Percentiles rank a stretch among this genome's conserved stretches.
These are phyloP conservation scores for Zoanthus sansibaricus DNA, from an alignment of 92 coral and sea anemone species.

Conservation along the genomic window DNA sequence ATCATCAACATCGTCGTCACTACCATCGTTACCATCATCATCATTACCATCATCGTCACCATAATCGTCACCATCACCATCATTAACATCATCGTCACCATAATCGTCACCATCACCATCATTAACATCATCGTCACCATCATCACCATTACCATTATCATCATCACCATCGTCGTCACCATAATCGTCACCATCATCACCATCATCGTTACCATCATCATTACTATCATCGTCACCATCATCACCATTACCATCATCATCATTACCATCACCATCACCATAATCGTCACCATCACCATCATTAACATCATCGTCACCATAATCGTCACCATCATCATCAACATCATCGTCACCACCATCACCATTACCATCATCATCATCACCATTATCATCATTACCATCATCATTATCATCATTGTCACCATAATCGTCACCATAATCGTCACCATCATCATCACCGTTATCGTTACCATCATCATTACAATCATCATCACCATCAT, in stretches of 20 bases:
- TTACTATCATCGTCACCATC: background rate
- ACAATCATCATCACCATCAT: background rate
- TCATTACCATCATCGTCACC: background rate
- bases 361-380: background rate
- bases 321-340: background rate
- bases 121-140: background rate
- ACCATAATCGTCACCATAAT: background rate
- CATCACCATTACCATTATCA: background rate
- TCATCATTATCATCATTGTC: background rate
- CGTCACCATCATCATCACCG: background rate
- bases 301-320: background rate
- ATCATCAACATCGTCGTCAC: background rate
- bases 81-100: background rate
- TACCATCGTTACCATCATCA: background rate
- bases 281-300: background rate
- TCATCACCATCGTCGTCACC: background rate
- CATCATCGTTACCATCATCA: background rate
- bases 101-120: background rate
- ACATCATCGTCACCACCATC: background rate
- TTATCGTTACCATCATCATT: background rate
- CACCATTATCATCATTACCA: background rate
- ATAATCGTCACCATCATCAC: background rate
- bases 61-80: background rate
- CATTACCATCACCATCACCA: background rate
- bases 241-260: background rate